Conservation (phyloP, 2,113 vertebrate species). For the Carassius carassius region DNA sequence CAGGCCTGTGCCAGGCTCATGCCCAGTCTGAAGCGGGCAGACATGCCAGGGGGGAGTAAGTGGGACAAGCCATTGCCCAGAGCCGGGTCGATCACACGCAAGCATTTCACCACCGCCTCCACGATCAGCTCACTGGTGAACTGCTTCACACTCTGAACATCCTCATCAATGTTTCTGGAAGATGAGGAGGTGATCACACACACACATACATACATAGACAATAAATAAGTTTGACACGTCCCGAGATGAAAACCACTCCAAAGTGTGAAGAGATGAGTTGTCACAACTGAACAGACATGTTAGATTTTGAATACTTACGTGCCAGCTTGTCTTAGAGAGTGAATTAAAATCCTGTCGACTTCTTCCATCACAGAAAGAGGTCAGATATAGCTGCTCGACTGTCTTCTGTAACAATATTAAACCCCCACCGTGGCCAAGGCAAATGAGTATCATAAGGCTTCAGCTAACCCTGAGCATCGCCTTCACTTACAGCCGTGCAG, state of each 20-base stretch:
- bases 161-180: constrained; percentile 80
- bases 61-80: constrained; percentile 78
- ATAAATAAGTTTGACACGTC: not conserved
- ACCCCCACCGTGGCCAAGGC: constrained; percentile 27
- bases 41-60: constrained; percentile 86
- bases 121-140: constrained; percentile 88
- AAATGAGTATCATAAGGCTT: constrained; percentile 54
- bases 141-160: constrained; percentile 80
- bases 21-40: constrained; percentile 88
- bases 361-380: constrained; percentile 81
- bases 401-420: constrained; percentile 38
- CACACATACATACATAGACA: not conserved
- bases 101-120: constrained; percentile 85
- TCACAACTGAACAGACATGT: constrained; percentile 18
- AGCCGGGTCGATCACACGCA: constrained; percentile 82
- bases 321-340: constrained; percentile 84
- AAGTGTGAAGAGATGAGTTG: not conserved
- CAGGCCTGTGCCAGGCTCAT: constrained; percentile 90
- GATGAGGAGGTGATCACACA: not conserved
- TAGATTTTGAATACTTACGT: constrained; percentile 78
- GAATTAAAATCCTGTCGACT: constrained; percentile 89
- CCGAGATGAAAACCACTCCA: not conserved
- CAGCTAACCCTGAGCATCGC: constrained; percentile 50
- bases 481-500: constrained; percentile 13
- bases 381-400: constrained; percentile 21